Base-by-base conservation (phyloP, 2,888 invertebrate genomes). In the Drosophila percnosoma region DNA sequence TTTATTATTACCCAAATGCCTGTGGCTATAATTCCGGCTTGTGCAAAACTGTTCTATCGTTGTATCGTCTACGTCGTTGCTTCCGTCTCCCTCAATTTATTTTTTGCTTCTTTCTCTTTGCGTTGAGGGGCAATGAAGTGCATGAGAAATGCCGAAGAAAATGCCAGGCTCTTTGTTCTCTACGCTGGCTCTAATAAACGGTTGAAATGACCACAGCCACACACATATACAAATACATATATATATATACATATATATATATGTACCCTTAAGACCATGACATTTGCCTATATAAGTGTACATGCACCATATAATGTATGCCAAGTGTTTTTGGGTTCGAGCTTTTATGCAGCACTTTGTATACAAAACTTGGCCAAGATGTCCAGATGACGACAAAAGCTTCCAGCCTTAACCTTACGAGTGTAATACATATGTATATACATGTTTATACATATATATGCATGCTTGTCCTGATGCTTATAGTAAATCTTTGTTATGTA, bases 401-500 rank as follows among this genome's bases (percentile, higher is more conserved):
- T 8, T n/a, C 38, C 27, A 54, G 54, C 55, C 68, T 55, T 55
- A 67, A 31, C 68, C 49, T 57, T 55, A 68, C 40, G 34, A 18
- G 55, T 33, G n/a, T 38, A 21, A 2, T 31, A 49, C 49, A 33
- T 38, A 13, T 38, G 1, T 13, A 36, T n/a, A 11, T 65, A 36
- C 24, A 7, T 6, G 4, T 10, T 34, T 24, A 7, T 6, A 7
- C 11, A 40, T 34, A 6, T 54, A 27, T 38, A 27, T 54, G 6
- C 27, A 7, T 38, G 27, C 54, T 38, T 55, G 38, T 38, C 38
- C 38, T 79, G 78, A 74, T 88, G 89, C 84, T 89, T 85, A 74
- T 75, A 78, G 79, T 87, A 83, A 87, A 80, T 87, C 86, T 80
- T 77, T 75, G 83, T 85, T 87, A 87, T 90, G 75, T 87, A 84